Base-by-base conservation (phyloP, 2,113 vertebrate species). In the Brachyhypopomus occidentalis region DNA sequence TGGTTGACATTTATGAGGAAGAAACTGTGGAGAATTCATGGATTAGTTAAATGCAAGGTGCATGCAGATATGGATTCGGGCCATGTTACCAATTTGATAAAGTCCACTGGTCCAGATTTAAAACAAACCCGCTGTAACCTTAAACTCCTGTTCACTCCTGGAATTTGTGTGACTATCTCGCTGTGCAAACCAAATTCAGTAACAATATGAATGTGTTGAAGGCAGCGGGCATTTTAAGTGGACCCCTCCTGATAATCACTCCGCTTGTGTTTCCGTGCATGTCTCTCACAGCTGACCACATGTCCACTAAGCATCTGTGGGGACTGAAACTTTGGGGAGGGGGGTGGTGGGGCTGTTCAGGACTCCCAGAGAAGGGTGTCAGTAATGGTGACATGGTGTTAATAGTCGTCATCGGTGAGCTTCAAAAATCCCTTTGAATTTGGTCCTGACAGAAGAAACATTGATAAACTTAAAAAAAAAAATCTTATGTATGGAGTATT, bases 141-240 rank as follows among this genome's bases (percentile, higher is more conserved):
- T 20, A 25, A 63, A 63, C 25, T 64, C 27, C 12, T 45, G 41
- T 52, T 52, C 3, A 2, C 64, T 30, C 5, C 64, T 20, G 17
- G 14, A 36, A 17, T 0, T 34, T 8, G 36, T 67, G 60, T n/a
- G 58, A 11, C 58, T n/a, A 25, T 64, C 23, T 34, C 14, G 17
- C 19, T 5, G 5, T 1, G 11, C 25, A 62, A 30, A 30, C 27
- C 16, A 64, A 64, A 27, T 20, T 27, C 60, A 52, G 59, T 52
- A 52, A 52, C 45, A 52, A 52, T 52, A 11, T 12, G 45, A 14
- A 9, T 36, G 22, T 25, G 60, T 64, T 64, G 9, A 77, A 22
- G 60, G 22, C 23, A 30, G 27, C 17, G 14, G 60, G 38, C 23
- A 79, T 72, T 62, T 72, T 79, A 72, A 72, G 55, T 72, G 56